Percentiles rank a stretch among this genome's conserved stretches.
Evolutionary conservation across 2,797 vertebrate genomes (phyloP).

Genomic region (Distichodus sexfasciatus): DNA sequence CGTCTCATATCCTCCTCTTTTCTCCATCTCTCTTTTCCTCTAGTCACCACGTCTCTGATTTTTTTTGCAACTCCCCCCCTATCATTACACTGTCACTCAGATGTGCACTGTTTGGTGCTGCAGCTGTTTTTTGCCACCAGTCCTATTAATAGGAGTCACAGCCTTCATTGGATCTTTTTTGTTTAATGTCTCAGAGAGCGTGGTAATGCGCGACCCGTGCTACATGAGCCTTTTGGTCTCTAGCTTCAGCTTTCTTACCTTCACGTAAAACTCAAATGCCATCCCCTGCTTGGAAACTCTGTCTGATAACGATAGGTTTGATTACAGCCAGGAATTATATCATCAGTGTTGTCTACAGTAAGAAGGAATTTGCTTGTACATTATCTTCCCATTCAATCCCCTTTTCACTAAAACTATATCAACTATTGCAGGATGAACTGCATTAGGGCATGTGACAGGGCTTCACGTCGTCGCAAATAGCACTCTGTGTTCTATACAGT

Average conservation of each 20-base stretch:
- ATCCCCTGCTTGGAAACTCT: neutral
- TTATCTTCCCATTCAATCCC: neutral
- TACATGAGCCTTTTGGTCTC: neutral
- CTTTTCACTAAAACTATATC: neutral
- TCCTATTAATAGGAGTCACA: slow-evolving; percentile 75
- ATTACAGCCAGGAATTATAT: neutral
- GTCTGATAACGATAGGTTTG: neutral
- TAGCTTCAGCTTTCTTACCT: neutral
- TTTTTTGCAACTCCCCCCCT: slow-evolving; percentile 40
- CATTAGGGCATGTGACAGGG: slow-evolving; percentile 8
- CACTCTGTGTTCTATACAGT: slow-evolving; percentile 48
- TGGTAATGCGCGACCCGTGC: slow-evolving; percentile 42
- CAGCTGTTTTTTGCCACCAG: slow-evolving; percentile 75
- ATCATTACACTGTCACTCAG: slow-evolving; percentile 71
- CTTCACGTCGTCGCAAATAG: slow-evolving; percentile 39
- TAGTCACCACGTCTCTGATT: slow-evolving; percentile 17
- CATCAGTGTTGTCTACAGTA: neutral
- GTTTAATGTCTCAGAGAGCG: slow-evolving; percentile 59
- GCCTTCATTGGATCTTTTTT: slow-evolving; percentile 57
- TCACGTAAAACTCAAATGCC: no score
- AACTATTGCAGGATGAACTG: neutral
- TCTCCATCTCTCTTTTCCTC: slow-evolving; percentile 33
- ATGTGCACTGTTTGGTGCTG: slow-evolving; percentile 67
- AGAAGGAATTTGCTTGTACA: neutral
- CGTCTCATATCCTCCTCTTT: slow-evolving; percentile 18